Conservation (phyloP, 2,888 invertebrate species). For the Pardosa pseudoannulata region DNA sequence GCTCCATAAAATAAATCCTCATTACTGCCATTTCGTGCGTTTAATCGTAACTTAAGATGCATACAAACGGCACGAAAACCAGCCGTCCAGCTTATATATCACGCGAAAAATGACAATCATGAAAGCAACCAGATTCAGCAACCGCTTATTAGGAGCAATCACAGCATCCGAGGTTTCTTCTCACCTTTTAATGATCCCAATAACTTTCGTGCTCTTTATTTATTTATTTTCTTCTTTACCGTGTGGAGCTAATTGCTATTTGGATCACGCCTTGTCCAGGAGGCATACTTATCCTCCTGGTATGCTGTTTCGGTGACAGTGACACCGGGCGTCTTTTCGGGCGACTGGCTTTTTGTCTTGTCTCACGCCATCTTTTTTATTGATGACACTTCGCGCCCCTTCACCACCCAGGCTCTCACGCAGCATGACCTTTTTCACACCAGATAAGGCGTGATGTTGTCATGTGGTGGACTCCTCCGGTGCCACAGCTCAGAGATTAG, state of each 20-base stretch:
- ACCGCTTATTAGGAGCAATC: slow-evolving; percentile 31
- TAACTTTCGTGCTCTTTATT: no score
- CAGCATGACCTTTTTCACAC: slow-evolving; percentile 52
- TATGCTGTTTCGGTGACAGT: slow-evolving; percentile 37
- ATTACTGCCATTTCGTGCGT: background rate
- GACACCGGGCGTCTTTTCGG: background rate
- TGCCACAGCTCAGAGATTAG: slow-evolving; percentile 29
- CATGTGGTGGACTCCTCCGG: slow-evolving; percentile 16
- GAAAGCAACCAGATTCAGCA: background rate
- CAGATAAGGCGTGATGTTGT: slow-evolving; percentile 45
- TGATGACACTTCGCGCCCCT: slow-evolving; percentile 29
- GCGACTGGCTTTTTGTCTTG: slow-evolving; percentile 26
- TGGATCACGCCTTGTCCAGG: slow-evolving; percentile 29
- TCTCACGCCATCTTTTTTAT: slow-evolving; percentile 48
- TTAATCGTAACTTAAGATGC: background rate
- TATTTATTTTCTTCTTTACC: no score
- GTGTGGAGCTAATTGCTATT: slow-evolving; percentile 26
- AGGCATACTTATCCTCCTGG: slow-evolving; percentile 16
- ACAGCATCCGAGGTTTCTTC: slow-evolving; percentile 13
- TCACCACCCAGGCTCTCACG: slow-evolving; percentile 59
- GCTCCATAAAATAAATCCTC: background rate
- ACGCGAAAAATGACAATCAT: background rate
- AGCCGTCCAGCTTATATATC: background rate
- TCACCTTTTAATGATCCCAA: slow-evolving; percentile 23
- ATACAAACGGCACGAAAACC: background rate